Evolutionary conservation across 2,888 invertebrate genomes (phyloP), one percentile per base, ranked within the genome.

Genomic region (Lasioglossum calceatum): DNA sequence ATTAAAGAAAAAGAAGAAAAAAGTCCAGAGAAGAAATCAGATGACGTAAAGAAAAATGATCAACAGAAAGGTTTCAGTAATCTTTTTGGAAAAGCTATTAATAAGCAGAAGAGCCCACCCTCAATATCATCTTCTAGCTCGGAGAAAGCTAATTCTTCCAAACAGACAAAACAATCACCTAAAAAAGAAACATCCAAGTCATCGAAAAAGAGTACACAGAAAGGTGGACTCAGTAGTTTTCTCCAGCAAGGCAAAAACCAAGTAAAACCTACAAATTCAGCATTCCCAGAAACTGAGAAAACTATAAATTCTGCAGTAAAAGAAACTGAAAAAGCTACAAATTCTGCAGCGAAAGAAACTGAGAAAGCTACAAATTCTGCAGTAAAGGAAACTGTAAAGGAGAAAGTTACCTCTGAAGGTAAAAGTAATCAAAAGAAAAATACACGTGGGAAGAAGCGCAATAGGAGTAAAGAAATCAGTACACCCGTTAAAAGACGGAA

Each of bases 71-170:
- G 93, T 10, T 93, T 94, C 14, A 91, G 90, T 42, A 93, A 92
- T 87, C 88, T 95, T 10, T 95, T 94, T 87, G 92, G 91, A 19
- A 94, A 93, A 87, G 82, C 79, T 23, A 58, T 44, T 3, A 90
- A 86, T 78, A 89, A 89, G 32, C 85, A 88, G n/a, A 88, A 86
- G 27, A 90, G 50, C 67, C 23, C 71, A 67, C n/a, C 83, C 19
- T 44, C 79, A 8, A 54, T 61, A 5, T 19, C 64, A 0, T 67
- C 71, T 5, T 71, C 80, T 5, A 78, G 32, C 23, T 10, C 47
- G 19, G 50, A 82, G 10, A 75, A 79, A 75, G 19, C 27, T 7
- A 50, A 47, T 1, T 58, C 42, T 67, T 85, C 74, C 12, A 27
- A 12, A 42, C 32, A 54, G 0, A 47, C 36, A 4, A 78, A 81